These are phyloP conservation scores for Cheilosia vernalis DNA, from an alignment of 2,888 invertebrate genomes.

Conservation along the genomic window DNA sequence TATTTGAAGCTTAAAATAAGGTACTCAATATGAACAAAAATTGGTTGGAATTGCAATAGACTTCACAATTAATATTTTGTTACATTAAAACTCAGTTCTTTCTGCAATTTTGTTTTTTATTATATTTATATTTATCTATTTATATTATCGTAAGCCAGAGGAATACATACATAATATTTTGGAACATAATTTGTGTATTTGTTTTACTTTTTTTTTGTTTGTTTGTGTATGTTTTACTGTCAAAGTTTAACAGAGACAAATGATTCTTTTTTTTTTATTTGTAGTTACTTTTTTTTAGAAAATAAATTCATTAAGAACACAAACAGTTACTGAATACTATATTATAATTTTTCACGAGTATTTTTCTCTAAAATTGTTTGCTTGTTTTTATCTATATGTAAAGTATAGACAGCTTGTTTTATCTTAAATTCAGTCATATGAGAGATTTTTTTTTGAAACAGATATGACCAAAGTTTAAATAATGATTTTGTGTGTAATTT, in stretches of 20 bases:
- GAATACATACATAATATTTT: background rate
- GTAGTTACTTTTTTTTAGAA: conserved; percentile 29
- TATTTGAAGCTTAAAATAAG: conserved; percentile 51
- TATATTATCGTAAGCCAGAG: conserved; percentile 22
- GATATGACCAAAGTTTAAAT: conserved; percentile 45
- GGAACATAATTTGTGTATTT: conserved; percentile 8
- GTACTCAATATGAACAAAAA: conserved; percentile 56
- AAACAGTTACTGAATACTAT: conserved; percentile 62
- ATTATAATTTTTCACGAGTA: conserved; percentile 28
- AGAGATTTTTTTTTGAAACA: conserved; percentile 4
- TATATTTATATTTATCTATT: conserved; percentile 6
- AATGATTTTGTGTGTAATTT: conserved; percentile 5
- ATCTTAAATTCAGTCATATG: conserved; percentile 50
- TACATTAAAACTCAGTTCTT: conserved; percentile 67
- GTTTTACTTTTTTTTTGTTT: background rate
- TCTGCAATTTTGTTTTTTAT: conserved; percentile 33
- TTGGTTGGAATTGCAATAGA: conserved; percentile 37
- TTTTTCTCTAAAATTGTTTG: conserved; percentile 11
- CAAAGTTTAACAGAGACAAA: conserved; percentile 32
- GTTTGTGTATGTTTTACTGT: conserved; percentile 10
- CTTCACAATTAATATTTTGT: conserved; percentile 27
- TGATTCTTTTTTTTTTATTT: conserved; percentile 3
- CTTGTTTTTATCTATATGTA: conserved; percentile 58
- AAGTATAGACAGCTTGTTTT: conserved; percentile 56
- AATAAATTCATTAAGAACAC: conserved; percentile 74